These are phyloP conservation scores for Palaemon carinicauda DNA, from an alignment of 1,140 invertebrate species.

Conservation along the genomic window DNA sequence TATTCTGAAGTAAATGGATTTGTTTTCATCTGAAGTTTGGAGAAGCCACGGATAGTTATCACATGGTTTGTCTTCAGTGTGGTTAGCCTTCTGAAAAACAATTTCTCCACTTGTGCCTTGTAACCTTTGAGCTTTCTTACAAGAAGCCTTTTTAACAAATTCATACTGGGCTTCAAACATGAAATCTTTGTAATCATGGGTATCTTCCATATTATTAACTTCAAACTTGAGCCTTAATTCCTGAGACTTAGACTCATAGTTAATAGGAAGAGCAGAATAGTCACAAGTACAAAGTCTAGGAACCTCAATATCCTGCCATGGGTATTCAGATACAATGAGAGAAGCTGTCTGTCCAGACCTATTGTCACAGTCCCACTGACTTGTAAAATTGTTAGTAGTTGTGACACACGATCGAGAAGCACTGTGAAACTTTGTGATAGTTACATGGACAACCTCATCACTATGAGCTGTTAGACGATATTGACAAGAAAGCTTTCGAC, in stretches of 20 bases:
- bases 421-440: constrained; percentile 57
- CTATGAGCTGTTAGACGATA: constrained; percentile 50
- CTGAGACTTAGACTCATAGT: constrained; percentile 78
- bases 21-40: constrained; percentile 50
- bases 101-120: constrained; percentile 58
- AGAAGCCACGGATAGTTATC: constrained; percentile 59
- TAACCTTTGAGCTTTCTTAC: constrained; percentile 53
- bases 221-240: constrained; percentile 83
- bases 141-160: constrained; percentile 57
- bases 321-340: constrained; percentile 56
- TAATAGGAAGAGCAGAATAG: constrained; percentile 69
- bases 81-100: constrained; percentile 47
- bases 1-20: constrained; percentile 59
- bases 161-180: constrained; percentile 78
- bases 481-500: constrained; percentile 47
- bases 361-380: constrained; percentile 52
- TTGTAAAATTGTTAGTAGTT: constrained; percentile 58
- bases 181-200: constrained; percentile 83
- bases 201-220: constrained; percentile 80
- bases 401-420: constrained; percentile 53
- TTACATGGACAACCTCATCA: constrained; percentile 51
- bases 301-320: constrained; percentile 58
- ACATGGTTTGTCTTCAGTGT: constrained; percentile 54
- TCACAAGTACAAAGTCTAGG: constrained; percentile 74
- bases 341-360: constrained; percentile 45